Evolutionary conservation across 2,113 vertebrate genomes (phyloP), one percentile per base, ranked within the genome.

Genomic region (Cinclus mexicanus): DNA sequence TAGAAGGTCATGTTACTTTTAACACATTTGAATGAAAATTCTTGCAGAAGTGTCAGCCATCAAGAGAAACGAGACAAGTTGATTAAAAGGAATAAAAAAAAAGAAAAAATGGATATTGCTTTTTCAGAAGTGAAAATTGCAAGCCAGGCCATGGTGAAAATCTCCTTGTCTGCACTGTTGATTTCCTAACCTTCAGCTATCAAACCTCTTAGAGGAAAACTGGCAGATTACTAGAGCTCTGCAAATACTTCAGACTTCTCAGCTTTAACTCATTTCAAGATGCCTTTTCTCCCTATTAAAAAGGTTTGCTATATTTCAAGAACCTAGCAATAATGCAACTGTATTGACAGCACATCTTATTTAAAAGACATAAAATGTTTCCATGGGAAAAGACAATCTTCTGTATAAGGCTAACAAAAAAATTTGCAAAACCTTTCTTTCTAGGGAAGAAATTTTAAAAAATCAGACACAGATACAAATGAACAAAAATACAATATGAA

Each of bases 11-110:
- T 59, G 71, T 90, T 83, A 87, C 74, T 95, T 96, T 94, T 55
- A 93, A 46, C 75, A 76, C 37, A 93, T 83, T 74, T 92, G 76
- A 94, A 92, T 72, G 70, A 76, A 78, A 91, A 88, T 93, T 84
- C 61, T 83, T 89, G 61, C 2, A 6, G 2, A 57, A 89, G 29
- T 75, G 25, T 12, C 42, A 87, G 42, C 39, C 76, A 47, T 42
- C 60, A 90, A 91, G 23, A 17, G 7, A 41, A 95, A 92, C 59
- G 63, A 96, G 53, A 83, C 53, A 50, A n/a, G 11, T 33, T 74
- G 59, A 82, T 89, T 92, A 90, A 82, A 86, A 93, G 55, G 35
- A 84, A 85, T 55, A 21, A 67, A 60, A 57, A 84, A 7, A 47
- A 47, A 79, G 23, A 11, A 70, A 59, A 61, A 91, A 92, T 39